These are phyloP conservation scores for Esox masquinongy DNA, from an alignment of 2,797 vertebrate genomes.

Conservation along the genomic window DNA sequence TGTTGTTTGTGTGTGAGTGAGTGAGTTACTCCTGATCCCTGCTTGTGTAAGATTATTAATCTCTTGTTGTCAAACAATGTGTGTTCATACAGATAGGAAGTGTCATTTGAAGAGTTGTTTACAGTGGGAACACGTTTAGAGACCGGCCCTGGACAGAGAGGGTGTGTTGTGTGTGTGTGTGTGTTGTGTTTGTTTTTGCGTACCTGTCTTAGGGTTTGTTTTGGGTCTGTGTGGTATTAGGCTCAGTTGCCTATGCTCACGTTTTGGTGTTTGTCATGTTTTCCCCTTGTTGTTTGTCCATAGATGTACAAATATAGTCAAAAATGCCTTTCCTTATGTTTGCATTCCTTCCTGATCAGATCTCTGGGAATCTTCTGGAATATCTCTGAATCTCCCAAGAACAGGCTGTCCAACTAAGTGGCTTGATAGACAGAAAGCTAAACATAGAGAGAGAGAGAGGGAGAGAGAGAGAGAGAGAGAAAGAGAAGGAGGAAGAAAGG, in stretches of 20 bases:
- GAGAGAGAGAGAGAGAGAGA: background rate
- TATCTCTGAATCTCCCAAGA: background rate
- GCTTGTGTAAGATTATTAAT: background rate
- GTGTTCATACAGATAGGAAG: conserved; percentile 37
- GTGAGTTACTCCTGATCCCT: background rate
- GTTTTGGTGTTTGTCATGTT: conserved; percentile 9
- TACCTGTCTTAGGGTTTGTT: background rate
- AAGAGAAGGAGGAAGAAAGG: background rate
- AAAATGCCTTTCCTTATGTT: conserved; percentile 32
- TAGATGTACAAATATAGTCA: conserved; percentile 49
- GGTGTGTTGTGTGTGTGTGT: conserved; percentile 5
- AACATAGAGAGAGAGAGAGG: background rate
- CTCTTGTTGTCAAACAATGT: conserved; percentile 7
- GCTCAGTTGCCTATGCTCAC: background rate
- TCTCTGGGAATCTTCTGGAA: conserved; percentile 29
- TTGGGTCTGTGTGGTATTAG: background rate
- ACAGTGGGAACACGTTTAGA: conserved; percentile 35
- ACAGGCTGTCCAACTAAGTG: background rate
- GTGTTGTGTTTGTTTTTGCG: background rate
- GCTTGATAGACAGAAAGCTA: background rate
- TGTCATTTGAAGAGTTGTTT: conserved; percentile 40
- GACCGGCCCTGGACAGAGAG: conserved; percentile 6
- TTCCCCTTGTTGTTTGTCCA: conserved; percentile 24
- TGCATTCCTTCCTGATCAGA: conserved; percentile 39
- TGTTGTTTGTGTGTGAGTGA: conserved; percentile 12